A percentile compares a stretch with the other conserved stretches of the same genome.
phyloP scores from a whole-genome alignment of 2,113 vertebrate species.

The Neolamprologus sp. region DNA sequence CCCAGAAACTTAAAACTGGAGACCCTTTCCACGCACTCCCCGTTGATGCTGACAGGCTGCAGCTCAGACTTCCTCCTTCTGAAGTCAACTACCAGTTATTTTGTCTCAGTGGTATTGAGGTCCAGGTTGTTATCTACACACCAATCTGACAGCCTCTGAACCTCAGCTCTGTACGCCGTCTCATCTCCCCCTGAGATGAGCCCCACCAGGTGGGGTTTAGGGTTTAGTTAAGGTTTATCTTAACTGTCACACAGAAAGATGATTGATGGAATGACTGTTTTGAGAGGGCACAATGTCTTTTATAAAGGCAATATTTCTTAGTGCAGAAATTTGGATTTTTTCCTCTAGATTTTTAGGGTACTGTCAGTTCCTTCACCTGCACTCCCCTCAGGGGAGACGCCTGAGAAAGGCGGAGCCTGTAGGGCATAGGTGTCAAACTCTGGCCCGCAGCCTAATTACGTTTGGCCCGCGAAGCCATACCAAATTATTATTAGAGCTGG shows the following conservation, averaged over 20 bases:
- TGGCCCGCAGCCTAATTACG: too few species aligned
- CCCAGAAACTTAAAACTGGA: too few species aligned
- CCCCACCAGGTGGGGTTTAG: background rate
- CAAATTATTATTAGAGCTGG: too few species aligned
- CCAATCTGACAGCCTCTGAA: too few species aligned
- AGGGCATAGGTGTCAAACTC: too few species aligned
- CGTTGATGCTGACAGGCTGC: too few species aligned
- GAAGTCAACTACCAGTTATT: too few species aligned
- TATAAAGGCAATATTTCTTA: background rate
- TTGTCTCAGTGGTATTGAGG: background rate
- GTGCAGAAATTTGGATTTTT: background rate
- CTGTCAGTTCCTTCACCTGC: background rate
- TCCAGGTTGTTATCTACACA: background rate
- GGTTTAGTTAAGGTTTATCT: background rate
- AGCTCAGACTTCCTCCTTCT: too few species aligned
- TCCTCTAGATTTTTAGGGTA: background rate
- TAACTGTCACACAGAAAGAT: background rate
- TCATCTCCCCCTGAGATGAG: background rate
- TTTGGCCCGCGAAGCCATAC: too few species aligned
- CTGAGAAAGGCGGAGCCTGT: background rate
- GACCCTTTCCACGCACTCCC: rapidly evolving
- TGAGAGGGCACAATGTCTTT: background rate
- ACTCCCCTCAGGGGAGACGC: background rate
- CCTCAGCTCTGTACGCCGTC: too few species aligned
- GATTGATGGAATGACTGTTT: background rate